Evolutionary conservation across 2,797 vertebrate species (phyloP).

Genomic region (Mormyrops attenuatus): DNA sequence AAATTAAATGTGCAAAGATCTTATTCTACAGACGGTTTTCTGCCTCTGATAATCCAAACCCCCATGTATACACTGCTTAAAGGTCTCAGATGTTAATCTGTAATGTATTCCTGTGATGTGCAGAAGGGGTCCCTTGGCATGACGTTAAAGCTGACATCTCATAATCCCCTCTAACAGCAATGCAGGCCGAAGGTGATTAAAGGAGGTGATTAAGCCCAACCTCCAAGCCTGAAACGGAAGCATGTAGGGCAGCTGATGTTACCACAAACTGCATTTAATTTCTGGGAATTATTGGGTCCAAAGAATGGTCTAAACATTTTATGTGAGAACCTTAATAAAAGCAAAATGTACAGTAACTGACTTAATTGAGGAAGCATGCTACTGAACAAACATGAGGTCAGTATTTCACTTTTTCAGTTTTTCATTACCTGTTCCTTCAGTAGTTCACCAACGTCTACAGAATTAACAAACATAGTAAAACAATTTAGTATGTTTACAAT

Average conservation of each 20-base stretch:
- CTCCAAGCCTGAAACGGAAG: neutral
- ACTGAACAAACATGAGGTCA: neutral
- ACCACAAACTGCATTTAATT: neutral
- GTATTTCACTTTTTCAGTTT: neutral
- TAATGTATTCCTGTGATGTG: neutral
- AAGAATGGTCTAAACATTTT: neutral
- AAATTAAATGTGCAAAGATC: neutral
- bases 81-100: neutral
- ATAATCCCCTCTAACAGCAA: neutral
- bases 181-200: neutral
- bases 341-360: neutral
- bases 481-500: neutral
- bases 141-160: neutral
- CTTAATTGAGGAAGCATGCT: neutral
- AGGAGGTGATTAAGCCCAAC: neutral
- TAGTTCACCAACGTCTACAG: neutral
- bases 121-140: neutral
- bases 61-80: neutral
- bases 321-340: neutral
- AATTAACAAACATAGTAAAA: neutral
- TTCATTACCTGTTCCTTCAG: neutral
- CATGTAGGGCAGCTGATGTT: neutral
- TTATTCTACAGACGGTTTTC: neutral
- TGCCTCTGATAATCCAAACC: neutral
- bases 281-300: neutral